Conservation (phyloP, 1,140 invertebrate genomes). For the Musca domestica region DNA sequence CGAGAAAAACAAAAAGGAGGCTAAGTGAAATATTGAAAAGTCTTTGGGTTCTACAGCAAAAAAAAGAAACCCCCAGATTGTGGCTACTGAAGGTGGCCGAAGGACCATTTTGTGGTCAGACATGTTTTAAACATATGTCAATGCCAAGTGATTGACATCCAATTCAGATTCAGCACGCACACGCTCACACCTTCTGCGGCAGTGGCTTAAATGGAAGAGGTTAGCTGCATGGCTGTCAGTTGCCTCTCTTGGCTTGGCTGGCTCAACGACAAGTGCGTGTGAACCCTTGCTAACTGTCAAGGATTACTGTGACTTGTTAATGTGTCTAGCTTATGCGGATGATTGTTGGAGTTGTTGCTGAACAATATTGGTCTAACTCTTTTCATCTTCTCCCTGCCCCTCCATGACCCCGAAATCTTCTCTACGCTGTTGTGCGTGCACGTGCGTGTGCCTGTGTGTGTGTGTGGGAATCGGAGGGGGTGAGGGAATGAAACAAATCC, state of each 20-base stretch:
- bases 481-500: conserved; percentile 3
- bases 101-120: not conserved
- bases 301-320: no score
- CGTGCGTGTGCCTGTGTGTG: not conserved
- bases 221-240: not conserved
- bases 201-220: no score
- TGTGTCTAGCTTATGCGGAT: no score
- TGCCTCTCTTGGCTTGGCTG: not conserved
- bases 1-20: not conserved
- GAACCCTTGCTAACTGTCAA: no score
- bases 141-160: no score
- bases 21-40: not conserved
- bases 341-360: not conserved
- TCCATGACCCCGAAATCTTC: not conserved
- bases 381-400: not conserved
- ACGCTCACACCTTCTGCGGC: no score
- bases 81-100: not conserved
- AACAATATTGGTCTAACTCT: not conserved
- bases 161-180: no score
- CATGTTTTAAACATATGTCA: conserved; percentile 19
- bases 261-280: no score
- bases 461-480: no score
- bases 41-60: not conserved
- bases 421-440: not conserved
- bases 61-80: not conserved